phyloP scores from a whole-genome alignment of 2,113 vertebrate genomes.

The Leptodactylus fuscus region DNA sequence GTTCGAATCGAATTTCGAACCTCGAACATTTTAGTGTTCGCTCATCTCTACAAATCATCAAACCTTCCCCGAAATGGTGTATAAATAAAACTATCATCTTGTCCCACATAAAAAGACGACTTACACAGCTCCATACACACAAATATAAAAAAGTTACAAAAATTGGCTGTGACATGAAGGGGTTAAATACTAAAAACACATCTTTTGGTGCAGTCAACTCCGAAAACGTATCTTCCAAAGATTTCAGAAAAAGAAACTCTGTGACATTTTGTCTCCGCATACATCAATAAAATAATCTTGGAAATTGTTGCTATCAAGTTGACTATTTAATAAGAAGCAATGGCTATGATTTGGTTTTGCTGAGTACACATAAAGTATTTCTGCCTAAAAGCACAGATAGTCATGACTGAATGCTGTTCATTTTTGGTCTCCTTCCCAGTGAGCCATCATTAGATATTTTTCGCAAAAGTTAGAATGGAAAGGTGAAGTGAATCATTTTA shows the following conservation, averaged over 20 bases:
- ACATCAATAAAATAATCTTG: neutral
- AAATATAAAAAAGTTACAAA: too few species aligned
- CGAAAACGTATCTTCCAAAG: neutral
- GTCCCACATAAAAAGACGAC: too few species aligned
- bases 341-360: constrained; percentile 36
- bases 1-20: too few species aligned
- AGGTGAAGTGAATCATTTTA: neutral
- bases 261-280: constrained; percentile 28
- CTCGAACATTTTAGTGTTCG: too few species aligned
- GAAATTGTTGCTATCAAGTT: constrained; percentile 12
- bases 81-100: too few species aligned
- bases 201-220: too few species aligned
- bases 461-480: neutral
- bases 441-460: constrained; percentile 23
- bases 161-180: too few species aligned
- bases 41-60: too few species aligned
- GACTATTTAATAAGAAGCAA: constrained; percentile 38
- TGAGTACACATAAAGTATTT: constrained; percentile 38
- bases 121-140: too few species aligned
- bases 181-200: too few species aligned
- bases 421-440: constrained; percentile 41
- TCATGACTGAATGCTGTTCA: constrained; percentile 24
- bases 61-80: too few species aligned
- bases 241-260: neutral
- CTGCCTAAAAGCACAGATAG: constrained; percentile 27